A percentile compares a stretch with the other conserved stretches of the same genome.
Evolutionary conservation across 2,113 vertebrate species (phyloP).

Genomic region (Hemicordylus capensis): DNA sequence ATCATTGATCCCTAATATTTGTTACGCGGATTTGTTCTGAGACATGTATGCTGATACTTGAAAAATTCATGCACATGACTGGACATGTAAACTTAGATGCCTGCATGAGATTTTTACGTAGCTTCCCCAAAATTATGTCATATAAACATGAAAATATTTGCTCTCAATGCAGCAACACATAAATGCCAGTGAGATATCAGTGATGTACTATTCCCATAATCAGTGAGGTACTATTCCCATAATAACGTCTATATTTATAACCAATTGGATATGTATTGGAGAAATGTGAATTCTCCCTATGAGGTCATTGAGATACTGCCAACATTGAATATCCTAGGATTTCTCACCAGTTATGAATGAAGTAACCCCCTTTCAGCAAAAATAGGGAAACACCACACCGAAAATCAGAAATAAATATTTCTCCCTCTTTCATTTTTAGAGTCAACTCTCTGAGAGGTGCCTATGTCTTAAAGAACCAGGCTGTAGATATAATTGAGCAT

Average conservation of each 20-base stretch:
- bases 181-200: not conserved
- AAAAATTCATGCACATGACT: conserved; percentile 10
- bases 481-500: too few species aligned
- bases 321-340: conserved; percentile 32
- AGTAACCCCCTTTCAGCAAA: not conserved
- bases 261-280: not conserved
- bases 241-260: conserved; percentile 51
- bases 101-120: not conserved
- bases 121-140: not conserved
- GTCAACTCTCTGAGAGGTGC: not conserved
- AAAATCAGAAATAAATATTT: not conserved
- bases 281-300: conserved; percentile 30
- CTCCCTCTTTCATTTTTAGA: conserved; percentile 19
- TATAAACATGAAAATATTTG: not conserved
- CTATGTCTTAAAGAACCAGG: not conserved
- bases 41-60: conserved; percentile 22
- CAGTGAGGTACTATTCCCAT: conserved; percentile 16
- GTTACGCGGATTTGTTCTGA: conserved; percentile 46
- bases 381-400: conserved; percentile 17
- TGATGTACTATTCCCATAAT: conserved; percentile 7
- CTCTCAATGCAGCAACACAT: conserved; percentile 39
- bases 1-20: not conserved
- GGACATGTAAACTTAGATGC: not conserved
- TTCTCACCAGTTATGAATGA: not conserved
- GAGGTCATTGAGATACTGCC: conserved; percentile 42